Evolutionary conservation across 2,888 invertebrate species (phyloP), one percentile per base, ranked within the genome.

Genomic region (Drosophila colorata): DNA sequence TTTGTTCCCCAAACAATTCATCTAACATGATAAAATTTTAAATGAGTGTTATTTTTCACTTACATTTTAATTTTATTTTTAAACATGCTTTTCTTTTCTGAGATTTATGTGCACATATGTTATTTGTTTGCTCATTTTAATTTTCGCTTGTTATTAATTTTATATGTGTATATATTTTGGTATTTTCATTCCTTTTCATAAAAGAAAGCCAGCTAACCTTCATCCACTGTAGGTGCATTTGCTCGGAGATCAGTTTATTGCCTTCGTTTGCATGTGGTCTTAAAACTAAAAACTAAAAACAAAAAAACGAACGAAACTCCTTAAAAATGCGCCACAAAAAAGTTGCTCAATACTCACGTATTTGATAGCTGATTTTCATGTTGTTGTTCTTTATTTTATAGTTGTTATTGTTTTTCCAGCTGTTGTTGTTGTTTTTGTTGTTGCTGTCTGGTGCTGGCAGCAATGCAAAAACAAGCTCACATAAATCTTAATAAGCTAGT

Each of bases 401-500:
- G 9, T 28, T 28, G 28, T 28, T 38, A 37, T 48, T 43, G 31
- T 47, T 14, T 16, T 41, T 28, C 2, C 9, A 0, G 33, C 4
- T 31, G 38, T 35, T 47, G 14, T 31, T 56, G 33, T n/a, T 35
- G 38, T 9, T 38, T 38, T 35, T 57, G 53, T 51, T 51, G 47
- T 40, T 55, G 43, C 57, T 77, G 82, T 77, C 80, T 83, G 80
- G 41, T 49, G 49, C 48, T 76, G 69, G 76, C 78, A 74, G 68
- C 58, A 53, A 57, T 58, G 80, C 74, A 80, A 76, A 63, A 76
- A 69, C 66, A 78, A 76, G 60, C 58, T 49, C 66, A 55, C 77
- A 83, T 83, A 83, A 83, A 86, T 83, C 87, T 83, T 86, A 77
- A 86, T 83, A 86, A 86, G 87, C 84, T 76, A 83, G 69, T 83